Base-by-base conservation (phyloP, 2,888 invertebrate species). In the Zonitis immaculata region DNA sequence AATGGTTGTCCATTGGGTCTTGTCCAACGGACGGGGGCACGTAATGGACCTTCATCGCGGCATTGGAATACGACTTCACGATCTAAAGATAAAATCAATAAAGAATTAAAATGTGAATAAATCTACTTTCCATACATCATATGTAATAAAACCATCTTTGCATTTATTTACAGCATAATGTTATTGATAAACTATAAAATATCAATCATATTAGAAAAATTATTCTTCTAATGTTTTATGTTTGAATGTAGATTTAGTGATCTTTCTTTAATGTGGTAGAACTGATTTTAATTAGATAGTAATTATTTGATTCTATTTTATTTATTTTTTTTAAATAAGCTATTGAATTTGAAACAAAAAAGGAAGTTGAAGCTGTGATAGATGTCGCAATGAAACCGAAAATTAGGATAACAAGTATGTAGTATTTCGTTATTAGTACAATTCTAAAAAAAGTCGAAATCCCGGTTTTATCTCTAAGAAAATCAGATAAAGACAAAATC, bases 11-110 rank as follows among this genome's bases (percentile, higher is more conserved):
- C 86, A 47, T 86, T 85, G 43, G 85, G 87, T 48, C 88, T 82
- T 0, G 82, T 71, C 89, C 91, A 92, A 28, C 81, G 81, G 5
- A 95, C 91, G 47, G 80, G 80, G 3, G 89, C 88, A 49, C 93
- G 81, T 1, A 82, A 72, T 0, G 82, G 82, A n/a, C 95, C 91
- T 76, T 92, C 92, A 68, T 95, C 94, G 60, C 94, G 87, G 71
- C 96, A 96, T 76, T 88, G 89, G 81, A 95, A 91, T 28, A 94
- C 91, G 32, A 95, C 95, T 75, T 95, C 94, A 39, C 90, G 87
- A 74, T 91, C 95, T 93, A 64, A 43, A 64, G 43, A n/a, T 27
- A 9, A 8, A 35, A 35, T 9, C 3, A 18, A 16, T 25, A 22
- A 43, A 22, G n/a, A n/a, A n/a, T n/a, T n/a, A n/a, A n/a, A n/a